These are phyloP conservation scores for Lytechinus pictus DNA, from an alignment of 35 echinoderm and acorn worm species.

Conservation along the genomic window DNA sequence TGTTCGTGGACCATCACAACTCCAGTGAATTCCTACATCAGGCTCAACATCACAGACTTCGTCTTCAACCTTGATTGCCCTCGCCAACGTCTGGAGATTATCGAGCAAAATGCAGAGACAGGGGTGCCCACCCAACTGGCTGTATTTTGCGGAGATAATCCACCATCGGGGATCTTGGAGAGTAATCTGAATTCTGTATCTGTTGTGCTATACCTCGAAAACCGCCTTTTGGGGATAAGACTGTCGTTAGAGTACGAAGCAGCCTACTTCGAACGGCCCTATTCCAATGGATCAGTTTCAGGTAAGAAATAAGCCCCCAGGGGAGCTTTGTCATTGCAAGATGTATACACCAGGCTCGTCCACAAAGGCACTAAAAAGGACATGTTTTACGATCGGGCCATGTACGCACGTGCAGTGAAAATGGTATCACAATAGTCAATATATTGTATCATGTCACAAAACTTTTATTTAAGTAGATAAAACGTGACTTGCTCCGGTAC, in stretches of 20 bases:
- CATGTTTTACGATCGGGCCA: too few relatives aligned
- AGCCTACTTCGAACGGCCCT: background rate
- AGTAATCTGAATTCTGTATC: background rate
- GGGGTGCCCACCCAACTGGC: background rate
- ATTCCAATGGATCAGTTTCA: background rate
- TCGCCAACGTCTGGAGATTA: background rate
- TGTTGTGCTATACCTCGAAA: background rate
- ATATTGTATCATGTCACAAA: too few relatives aligned
- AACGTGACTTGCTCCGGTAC: too few relatives aligned
- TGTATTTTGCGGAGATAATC: background rate
- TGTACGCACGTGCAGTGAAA: too few relatives aligned
- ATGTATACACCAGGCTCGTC: too few relatives aligned
- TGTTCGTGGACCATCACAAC: background rate
- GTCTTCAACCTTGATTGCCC: background rate
- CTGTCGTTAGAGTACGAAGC: background rate
- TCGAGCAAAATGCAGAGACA: background rate
- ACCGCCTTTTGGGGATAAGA: background rate
- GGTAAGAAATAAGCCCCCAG: background rate
- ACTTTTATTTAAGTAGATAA: too few relatives aligned
- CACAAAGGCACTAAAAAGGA: too few relatives aligned
- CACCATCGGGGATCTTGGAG: background rate
- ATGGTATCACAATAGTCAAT: too few relatives aligned
- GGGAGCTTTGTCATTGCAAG: too few relatives aligned
- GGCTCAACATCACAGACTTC: background rate
- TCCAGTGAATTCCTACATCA: background rate